Base-by-base conservation (phyloP, 2,113 vertebrate species). In the Polypterus senegalus region DNA sequence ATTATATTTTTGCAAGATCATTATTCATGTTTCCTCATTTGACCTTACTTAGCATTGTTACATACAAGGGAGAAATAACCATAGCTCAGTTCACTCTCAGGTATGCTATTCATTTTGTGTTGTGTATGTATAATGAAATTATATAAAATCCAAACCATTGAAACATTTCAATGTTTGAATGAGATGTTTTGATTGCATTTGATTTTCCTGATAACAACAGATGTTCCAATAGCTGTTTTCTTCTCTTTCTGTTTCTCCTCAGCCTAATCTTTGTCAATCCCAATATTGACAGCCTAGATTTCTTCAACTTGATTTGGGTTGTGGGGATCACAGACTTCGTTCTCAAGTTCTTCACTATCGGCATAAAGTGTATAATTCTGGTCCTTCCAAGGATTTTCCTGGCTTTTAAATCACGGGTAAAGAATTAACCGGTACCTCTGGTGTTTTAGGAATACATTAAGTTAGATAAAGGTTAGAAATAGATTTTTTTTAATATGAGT, bases 271-370 rank as follows among this genome's bases (percentile, higher is more conserved):
- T 99, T 76, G 76, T 93, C 54, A 97, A 89, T 71, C 93, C 95
- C 64, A 97, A 88, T 77, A 78, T 98, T 52, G 87, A 86, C 70
- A 86, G 79, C 1, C 85, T 94, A 71, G 92, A 98, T 74, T 97
- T 99, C 83, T 99, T 98, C 0, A 86, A 95, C 69, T 84, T 98
- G 67, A 89, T 99, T 74, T 98, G 93, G 96, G 90, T 88, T 0
- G 92, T 98, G 70, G 96, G 95, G 49, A 94, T 97, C 1, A 91
- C 89, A 0, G 96, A 99, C 79, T 99, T 98, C 11, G 83, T 98
- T 10, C 87, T 98, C 3, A 99, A 99, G 71, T 99, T 90, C 60
- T 81, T 91, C 76, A 98, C 96, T 67, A 92, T 99, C 0, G 81
- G 87, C 4, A 70, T 97, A 74, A 99, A 99, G 75, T 97, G 95